phyloP scores from a whole-genome alignment of 2,888 invertebrate species.

The Drosophila limbata region DNA sequence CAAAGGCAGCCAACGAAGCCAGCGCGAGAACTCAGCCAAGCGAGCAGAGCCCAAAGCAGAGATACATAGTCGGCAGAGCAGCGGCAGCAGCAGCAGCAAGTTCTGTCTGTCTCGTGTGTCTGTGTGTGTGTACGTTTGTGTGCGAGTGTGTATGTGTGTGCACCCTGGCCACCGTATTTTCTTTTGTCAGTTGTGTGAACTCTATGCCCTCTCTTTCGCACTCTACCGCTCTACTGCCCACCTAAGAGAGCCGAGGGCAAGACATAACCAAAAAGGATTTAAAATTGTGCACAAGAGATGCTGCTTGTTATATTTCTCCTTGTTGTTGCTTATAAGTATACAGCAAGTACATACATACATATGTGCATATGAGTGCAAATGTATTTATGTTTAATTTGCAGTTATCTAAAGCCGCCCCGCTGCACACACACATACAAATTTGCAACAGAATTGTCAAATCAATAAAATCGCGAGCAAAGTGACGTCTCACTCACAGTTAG shows the following conservation, averaged over 20 bases:
- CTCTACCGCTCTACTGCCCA: constrained; percentile 1
- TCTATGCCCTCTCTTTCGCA: constrained; percentile 48
- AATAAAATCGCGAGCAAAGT: constrained; percentile 63
- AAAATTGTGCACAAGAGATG: constrained; percentile 49
- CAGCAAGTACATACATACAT: neutral
- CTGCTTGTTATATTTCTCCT: constrained; percentile 44
- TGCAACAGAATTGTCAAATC: constrained; percentile 57
- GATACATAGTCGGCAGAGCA: constrained; percentile 9
- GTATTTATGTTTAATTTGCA: constrained; percentile 37
- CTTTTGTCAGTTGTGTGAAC: constrained; percentile 73
- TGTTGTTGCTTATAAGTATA: constrained; percentile 16
- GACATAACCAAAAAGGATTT: constrained; percentile 54
- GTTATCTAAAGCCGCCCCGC: constrained; percentile 52
- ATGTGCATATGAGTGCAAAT: neutral
- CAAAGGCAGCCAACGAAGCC: constrained; percentile 57
- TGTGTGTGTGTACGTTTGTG: constrained; percentile 30
- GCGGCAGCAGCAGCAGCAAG: constrained; percentile 29
- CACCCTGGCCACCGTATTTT: constrained; percentile 63
- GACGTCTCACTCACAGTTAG: constrained; percentile 21
- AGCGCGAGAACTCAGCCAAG: constrained; percentile 70
- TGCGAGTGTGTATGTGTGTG: constrained; percentile 39
- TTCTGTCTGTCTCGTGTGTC: constrained; percentile 47
- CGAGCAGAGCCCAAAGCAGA: constrained; percentile 50
- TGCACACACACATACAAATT: constrained; percentile 25
- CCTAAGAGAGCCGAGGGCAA: constrained; percentile 1